phyloP scores from a whole-genome alignment of 30 jellyfish, hydroid and myxozoan genomes.

The Pseudorhiza aurosa region DNA sequence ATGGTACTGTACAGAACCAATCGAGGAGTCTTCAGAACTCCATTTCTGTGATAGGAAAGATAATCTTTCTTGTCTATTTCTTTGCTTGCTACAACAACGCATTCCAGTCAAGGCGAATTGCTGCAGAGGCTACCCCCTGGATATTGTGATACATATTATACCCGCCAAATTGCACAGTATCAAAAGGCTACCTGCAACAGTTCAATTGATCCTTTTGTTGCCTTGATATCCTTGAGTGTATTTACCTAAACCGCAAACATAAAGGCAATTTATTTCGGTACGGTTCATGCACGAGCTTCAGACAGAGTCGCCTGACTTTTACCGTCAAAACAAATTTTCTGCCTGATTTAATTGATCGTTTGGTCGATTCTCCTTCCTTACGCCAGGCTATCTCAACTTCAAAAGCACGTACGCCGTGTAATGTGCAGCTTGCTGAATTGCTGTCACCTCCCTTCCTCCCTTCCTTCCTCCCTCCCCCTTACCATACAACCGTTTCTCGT shows the following conservation, averaged over 20 bases:
- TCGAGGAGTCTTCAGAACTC: not conserved
- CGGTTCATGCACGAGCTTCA: conserved; percentile 28
- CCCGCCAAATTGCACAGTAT: conserved; percentile 40
- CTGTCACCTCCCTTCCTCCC: too few relatives aligned
- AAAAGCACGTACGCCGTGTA: too few relatives aligned
- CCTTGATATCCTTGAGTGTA: conserved; percentile 27
- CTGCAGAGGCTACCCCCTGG: conserved; percentile 33
- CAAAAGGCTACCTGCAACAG: conserved; percentile 60
- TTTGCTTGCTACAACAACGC: not conserved
- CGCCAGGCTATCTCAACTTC: too few relatives aligned
- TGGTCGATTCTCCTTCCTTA: too few relatives aligned
- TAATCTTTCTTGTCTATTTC: not conserved
- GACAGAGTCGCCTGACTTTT: conserved; percentile 17
- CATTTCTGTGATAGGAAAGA: not conserved
- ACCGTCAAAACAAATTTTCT: not conserved
- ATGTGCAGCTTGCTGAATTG: too few relatives aligned
- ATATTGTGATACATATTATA: not conserved
- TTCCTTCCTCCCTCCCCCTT: too few relatives aligned
- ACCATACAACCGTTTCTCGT: too few relatives aligned
- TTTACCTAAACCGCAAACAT: conserved; percentile 54
- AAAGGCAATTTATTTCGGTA: conserved; percentile 40
- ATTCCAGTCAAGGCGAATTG: not conserved
- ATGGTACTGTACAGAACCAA: not conserved
- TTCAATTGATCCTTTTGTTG: conserved; percentile 36
- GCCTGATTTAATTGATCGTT: too few relatives aligned